These are phyloP conservation scores for Papilio machaon DNA, from an alignment of 1,140 invertebrate genomes.

Conservation along the genomic window DNA sequence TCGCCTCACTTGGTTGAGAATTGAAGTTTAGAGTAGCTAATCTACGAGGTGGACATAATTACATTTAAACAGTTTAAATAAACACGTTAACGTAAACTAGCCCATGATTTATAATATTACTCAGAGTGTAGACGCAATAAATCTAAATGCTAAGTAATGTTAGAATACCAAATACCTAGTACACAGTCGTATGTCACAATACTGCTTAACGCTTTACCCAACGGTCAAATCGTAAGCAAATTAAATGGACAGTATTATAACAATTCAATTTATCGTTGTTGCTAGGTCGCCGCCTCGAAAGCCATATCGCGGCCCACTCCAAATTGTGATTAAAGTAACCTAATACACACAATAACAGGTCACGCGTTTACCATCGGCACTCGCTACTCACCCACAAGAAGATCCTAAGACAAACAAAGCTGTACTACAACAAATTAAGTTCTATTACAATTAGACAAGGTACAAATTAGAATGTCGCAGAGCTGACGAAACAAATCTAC, in stretches of 20 bases:
- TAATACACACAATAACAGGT: constrained; percentile 81
- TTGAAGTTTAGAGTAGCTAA: neutral
- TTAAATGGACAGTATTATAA: constrained; percentile 54
- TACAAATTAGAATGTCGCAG: constrained; percentile 40
- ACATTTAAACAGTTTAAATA: neutral
- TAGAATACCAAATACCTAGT: constrained; percentile 17
- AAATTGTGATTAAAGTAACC: constrained; percentile 81
- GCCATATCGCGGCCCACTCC: constrained; percentile 77
- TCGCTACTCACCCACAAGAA: constrained; percentile 56
- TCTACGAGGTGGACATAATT: neutral
- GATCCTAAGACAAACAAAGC: constrained; percentile 52
- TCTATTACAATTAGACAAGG: constrained; percentile 16
- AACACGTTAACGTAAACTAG: constrained; percentile 2
- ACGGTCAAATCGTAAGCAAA: constrained; percentile 35
- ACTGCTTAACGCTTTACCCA: constrained; percentile 26
- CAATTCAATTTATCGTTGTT: constrained; percentile 72
- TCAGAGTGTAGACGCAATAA: constrained; percentile 8
- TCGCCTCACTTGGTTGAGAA: neutral
- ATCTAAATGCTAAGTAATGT: neutral
- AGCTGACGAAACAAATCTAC: constrained; percentile 61
- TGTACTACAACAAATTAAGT: constrained; percentile 39
- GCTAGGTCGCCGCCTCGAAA: constrained; percentile 73
- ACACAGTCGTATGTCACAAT: constrained; percentile 30
- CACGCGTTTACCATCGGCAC: constrained; percentile 76
- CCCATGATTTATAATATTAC: constrained; percentile 2